Conservation (phyloP, 1,140 invertebrate genomes). For the Tetramorium alpestre region DNA sequence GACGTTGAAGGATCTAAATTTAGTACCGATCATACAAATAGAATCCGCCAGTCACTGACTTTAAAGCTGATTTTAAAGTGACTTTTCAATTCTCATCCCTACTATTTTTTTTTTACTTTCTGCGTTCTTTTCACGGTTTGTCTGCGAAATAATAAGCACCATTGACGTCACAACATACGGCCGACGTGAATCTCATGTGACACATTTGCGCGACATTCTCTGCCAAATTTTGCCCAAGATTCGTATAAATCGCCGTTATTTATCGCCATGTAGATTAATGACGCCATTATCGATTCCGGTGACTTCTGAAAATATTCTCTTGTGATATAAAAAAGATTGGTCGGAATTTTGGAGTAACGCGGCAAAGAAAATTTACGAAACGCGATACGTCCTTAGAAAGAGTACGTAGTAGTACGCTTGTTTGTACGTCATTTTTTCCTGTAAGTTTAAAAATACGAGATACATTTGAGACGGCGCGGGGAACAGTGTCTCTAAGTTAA, state of each 20-base stretch:
- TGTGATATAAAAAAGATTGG: constrained; percentile 3
- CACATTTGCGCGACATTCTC: constrained; percentile 11
- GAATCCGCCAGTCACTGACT: constrained; percentile 73
- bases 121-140: constrained; percentile 21
- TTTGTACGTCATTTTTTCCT: constrained; percentile 17
- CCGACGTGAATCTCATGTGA: constrained; percentile 52
- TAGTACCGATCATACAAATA: constrained; percentile 71
- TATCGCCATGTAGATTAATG: constrained; percentile 7
- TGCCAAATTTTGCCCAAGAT: constrained; percentile 58
- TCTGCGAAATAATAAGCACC: constrained; percentile 66
- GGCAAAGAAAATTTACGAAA: constrained; percentile 28
- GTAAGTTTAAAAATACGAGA: constrained; percentile 51
- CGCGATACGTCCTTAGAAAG: background rate
- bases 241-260: constrained; percentile 58
- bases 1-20: constrained; percentile 66
- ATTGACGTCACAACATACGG: constrained; percentile 69
- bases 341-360: background rate
- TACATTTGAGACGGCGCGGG: background rate
- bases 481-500: background rate
- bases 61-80: constrained; percentile 55
- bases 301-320: constrained; percentile 24
- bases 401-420: background rate
- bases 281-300: constrained; percentile 14
- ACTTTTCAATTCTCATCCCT: constrained; percentile 42
- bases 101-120: constrained; percentile 48